Conservation (phyloP, 2,888 invertebrate species). For the Aphodius granarius region DNA sequence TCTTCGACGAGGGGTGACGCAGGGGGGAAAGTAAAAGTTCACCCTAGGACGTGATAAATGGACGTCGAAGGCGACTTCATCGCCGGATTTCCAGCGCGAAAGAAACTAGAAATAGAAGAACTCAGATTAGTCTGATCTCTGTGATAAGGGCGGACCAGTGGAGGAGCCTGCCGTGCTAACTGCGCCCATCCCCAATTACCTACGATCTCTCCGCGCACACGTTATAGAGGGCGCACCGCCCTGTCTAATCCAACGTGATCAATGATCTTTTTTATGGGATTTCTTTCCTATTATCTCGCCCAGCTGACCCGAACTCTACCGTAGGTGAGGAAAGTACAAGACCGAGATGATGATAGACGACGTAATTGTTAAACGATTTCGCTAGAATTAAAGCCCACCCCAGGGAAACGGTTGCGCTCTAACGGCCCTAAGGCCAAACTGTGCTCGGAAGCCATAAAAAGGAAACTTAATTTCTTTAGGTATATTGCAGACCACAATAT, state of each 20-base stretch:
- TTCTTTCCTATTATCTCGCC: slow-evolving; percentile 35
- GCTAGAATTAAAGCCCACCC: not conserved
- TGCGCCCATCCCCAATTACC: slow-evolving; percentile 40
- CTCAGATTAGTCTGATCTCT: slow-evolving; percentile 49
- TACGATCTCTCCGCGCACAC: slow-evolving; percentile 30
- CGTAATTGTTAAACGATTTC: slow-evolving; percentile 10
- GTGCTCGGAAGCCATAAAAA: not conserved
- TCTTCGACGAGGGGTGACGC: slow-evolving; percentile 28
- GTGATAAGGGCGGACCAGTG: slow-evolving; percentile 40
- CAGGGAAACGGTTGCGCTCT: not conserved
- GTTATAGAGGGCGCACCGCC: slow-evolving; percentile 19
- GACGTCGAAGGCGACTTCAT: slow-evolving; percentile 45
- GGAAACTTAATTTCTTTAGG: not conserved
- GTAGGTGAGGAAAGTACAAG: slow-evolving; percentile 9
- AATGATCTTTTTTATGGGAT: slow-evolving; percentile 38
- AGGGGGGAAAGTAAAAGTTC: slow-evolving; percentile 44
- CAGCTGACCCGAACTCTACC: slow-evolving; percentile 20
- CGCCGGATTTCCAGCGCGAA: slow-evolving; percentile 45
- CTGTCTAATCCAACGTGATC: slow-evolving; percentile 37
- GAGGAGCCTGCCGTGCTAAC: slow-evolving; percentile 32
- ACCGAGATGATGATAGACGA: slow-evolving; percentile 1
- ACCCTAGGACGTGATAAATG: slow-evolving; percentile 45
- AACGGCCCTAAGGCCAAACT: not conserved
- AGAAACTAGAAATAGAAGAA: slow-evolving; percentile 50
- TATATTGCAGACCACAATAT: not conserved